Conservation (phyloP, 2,888 invertebrate genomes). For the Mimachlamys varia region DNA sequence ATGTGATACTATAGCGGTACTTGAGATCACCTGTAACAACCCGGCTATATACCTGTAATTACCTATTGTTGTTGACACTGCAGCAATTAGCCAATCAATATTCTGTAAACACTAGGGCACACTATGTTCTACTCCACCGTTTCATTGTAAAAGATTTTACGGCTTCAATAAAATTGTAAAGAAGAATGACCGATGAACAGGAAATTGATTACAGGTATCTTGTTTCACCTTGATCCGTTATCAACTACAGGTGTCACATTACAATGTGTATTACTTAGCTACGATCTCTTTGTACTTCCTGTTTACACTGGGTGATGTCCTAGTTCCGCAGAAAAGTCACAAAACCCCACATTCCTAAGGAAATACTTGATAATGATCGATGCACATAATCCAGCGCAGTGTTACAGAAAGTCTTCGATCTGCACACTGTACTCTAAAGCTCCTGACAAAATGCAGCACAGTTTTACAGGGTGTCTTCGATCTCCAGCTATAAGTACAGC, state of each 20-base stretch:
- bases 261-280: background rate
- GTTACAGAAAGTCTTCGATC: background rate
- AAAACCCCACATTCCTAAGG: background rate
- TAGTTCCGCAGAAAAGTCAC: background rate
- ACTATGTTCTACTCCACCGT: background rate
- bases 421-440: background rate
- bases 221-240: background rate
- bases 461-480: background rate
- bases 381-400: background rate
- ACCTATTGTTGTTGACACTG: slow-evolving; percentile 33
- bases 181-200: background rate
- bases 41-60: background rate
- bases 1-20: background rate
- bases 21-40: slow-evolving; percentile 1
- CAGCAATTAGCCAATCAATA: slow-evolving; percentile 19
- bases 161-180: background rate
- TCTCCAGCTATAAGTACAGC: background rate
- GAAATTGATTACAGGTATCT: background rate
- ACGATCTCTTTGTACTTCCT: background rate
- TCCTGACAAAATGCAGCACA: background rate
- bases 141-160: background rate
- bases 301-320: background rate
- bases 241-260: background rate
- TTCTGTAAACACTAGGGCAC: background rate
- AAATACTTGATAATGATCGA: background rate